Evolutionary conservation across 2,113 vertebrate species (phyloP).

Genomic region (Lathamus discolor): DNA sequence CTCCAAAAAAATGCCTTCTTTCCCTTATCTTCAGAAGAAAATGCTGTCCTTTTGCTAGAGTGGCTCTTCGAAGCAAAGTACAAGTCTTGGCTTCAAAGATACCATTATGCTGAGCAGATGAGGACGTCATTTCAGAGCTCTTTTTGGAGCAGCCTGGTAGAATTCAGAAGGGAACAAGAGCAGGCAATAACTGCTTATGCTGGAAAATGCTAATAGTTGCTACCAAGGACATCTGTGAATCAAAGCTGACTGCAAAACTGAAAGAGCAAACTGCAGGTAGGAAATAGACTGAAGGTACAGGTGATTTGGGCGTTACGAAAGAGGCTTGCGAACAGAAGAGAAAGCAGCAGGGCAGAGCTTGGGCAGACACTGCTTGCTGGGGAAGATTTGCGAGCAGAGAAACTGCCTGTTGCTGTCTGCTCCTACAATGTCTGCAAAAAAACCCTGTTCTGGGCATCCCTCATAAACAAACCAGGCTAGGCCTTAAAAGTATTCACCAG

Average conservation of each 20-base stretch:
- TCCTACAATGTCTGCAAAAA: not conserved
- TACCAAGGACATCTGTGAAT: not conserved
- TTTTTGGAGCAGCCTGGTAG: not conserved
- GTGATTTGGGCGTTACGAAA: rapidly evolving
- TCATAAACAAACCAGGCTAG: not conserved
- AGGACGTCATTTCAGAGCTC: not conserved
- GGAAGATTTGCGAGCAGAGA: not conserved
- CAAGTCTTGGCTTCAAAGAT: not conserved
- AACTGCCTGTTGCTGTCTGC: not conserved
- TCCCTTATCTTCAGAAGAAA: constrained; percentile 1
- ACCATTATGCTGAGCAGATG: not conserved
- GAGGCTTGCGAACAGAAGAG: not conserved
- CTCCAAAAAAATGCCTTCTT: not conserved
- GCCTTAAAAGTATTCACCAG: not conserved
- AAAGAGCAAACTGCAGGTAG: not conserved
- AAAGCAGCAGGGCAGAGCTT: not conserved
- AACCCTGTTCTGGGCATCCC: not conserved
- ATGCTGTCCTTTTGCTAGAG: not conserved
- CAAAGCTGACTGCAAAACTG: not conserved
- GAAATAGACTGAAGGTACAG: not conserved
- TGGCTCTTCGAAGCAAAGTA: not conserved
- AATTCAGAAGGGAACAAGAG: not conserved
- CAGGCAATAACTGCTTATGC: not conserved
- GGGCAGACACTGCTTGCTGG: not conserved
- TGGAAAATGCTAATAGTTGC: not conserved